A percentile compares a stretch with the other conserved stretches of the same genome.
Conservation (phyloP, 2,888 invertebrate genomes). For the Agrilus mali region DNA sequence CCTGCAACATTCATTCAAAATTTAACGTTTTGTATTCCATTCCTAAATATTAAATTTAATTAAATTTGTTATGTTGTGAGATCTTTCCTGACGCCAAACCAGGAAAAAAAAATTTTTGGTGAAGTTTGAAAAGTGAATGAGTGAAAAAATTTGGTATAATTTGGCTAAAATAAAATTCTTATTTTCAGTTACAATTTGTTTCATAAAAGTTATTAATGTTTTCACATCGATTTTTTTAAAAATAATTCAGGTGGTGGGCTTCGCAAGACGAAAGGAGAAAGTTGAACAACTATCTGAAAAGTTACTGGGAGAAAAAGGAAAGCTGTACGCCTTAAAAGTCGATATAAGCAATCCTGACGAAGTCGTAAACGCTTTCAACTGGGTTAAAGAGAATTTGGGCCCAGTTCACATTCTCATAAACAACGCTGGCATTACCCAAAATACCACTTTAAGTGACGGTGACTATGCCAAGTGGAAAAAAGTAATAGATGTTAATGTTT, state of each 20-base stretch:
- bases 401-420: slow-evolving; percentile 2
- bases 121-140: too few species aligned
- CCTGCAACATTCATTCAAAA: too few species aligned
- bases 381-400: slow-evolving; percentile 1
- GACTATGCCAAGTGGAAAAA: not conserved
- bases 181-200: too few species aligned
- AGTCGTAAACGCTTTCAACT: slow-evolving; percentile 3
- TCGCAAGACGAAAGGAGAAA: slow-evolving; percentile 2
- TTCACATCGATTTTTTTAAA: not conserved
- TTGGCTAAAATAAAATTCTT: too few species aligned
- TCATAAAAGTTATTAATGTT: too few species aligned
- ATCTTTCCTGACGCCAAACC: too few species aligned
- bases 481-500: slow-evolving; percentile 39
- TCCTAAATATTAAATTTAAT: too few species aligned
- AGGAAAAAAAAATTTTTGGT: too few species aligned
- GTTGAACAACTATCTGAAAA: slow-evolving; percentile 1
- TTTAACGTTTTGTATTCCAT: too few species aligned
- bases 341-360: slow-evolving; percentile 1
- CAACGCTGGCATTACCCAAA: slow-evolving; percentile 1
- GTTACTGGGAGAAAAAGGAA: not conserved
- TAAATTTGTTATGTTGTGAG: too few species aligned
- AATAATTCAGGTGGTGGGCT: slow-evolving; percentile 3
- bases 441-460: not conserved
- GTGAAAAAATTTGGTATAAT: too few species aligned
- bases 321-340: slow-evolving; percentile 2